phyloP scores from a whole-genome alignment of 2,113 vertebrate species.

The Probosciger aterrimus region DNA sequence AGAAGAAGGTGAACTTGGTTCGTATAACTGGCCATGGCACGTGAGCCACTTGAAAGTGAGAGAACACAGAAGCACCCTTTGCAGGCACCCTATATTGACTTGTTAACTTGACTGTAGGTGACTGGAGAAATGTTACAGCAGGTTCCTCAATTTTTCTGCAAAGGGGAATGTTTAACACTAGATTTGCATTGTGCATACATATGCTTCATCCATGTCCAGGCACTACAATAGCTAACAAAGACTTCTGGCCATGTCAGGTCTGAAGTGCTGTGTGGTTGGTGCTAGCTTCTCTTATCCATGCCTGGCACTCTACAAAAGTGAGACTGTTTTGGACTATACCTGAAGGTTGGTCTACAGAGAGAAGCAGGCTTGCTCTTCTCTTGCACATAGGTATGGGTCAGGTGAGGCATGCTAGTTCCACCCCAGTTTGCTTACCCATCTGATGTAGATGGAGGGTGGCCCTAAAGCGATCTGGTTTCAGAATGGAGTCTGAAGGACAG shows the following conservation, averaged over 20 bases:
- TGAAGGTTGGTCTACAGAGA: not conserved
- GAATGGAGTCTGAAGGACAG: not conserved
- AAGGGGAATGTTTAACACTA: not conserved
- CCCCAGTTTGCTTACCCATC: not conserved
- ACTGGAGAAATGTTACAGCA: not conserved
- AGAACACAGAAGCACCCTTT: not conserved
- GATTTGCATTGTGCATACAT: not conserved
- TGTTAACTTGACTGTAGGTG: not conserved
- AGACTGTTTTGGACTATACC: not conserved
- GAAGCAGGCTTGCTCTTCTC: not conserved
- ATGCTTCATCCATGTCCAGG: not conserved
- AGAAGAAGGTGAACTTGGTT: not conserved
- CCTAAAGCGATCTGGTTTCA: not conserved
- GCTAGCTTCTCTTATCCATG: not conserved
- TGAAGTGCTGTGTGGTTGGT: not conserved
- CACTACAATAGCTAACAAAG: not conserved
- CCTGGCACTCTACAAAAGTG: not conserved
- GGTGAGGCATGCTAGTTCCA: not conserved
- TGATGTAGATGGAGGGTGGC: not conserved
- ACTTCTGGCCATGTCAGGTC: not conserved
- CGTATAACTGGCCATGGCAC: not conserved
- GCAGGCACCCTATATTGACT: not conserved
- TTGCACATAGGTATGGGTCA: accelerated
- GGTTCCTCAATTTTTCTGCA: not conserved
- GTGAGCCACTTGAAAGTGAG: not conserved